These are phyloP conservation scores for Xenentodon cancila DNA, from an alignment of 2,797 vertebrate species.

Conservation along the genomic window DNA sequence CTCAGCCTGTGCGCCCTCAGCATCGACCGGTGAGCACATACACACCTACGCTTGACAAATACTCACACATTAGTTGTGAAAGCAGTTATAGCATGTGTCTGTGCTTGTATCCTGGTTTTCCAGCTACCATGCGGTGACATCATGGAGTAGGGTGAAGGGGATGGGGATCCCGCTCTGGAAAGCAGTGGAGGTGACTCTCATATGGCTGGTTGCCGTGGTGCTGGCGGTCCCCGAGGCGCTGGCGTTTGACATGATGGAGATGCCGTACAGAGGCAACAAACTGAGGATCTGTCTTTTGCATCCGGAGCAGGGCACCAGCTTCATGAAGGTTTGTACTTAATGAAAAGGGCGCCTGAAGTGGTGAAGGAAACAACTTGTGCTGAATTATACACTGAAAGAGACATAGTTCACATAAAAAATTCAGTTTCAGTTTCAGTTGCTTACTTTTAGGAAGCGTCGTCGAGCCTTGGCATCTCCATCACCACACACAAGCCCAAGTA, in stretches of 20 bases:
- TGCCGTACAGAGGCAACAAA: slow-evolving; percentile 83
- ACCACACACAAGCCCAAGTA: too few species aligned
- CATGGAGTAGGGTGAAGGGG: slow-evolving; percentile 91
- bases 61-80: background rate
- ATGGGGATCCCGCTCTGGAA: slow-evolving; percentile 92
- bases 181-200: slow-evolving; percentile 85
- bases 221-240: slow-evolving; percentile 88
- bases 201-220: slow-evolving; percentile 86
- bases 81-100: background rate
- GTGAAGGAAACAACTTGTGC: too few species aligned
- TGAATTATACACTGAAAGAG: too few species aligned
- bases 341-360: too few species aligned
- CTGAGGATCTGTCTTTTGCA: slow-evolving; percentile 87
- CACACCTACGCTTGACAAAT: background rate
- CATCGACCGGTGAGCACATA: slow-evolving; percentile 89
- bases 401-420: too few species aligned
- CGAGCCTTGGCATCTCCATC: too few species aligned
- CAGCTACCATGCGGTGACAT: slow-evolving; percentile 90
- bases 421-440: too few species aligned
- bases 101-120: background rate
- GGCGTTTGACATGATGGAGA: slow-evolving; percentile 87
- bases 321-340: slow-evolving; percentile 80
- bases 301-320: slow-evolving; percentile 79
- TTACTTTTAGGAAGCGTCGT: too few species aligned
- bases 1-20: slow-evolving; percentile 96